Conservation (phyloP, 2,797 vertebrate genomes). For the Mergus octosetaceus region DNA sequence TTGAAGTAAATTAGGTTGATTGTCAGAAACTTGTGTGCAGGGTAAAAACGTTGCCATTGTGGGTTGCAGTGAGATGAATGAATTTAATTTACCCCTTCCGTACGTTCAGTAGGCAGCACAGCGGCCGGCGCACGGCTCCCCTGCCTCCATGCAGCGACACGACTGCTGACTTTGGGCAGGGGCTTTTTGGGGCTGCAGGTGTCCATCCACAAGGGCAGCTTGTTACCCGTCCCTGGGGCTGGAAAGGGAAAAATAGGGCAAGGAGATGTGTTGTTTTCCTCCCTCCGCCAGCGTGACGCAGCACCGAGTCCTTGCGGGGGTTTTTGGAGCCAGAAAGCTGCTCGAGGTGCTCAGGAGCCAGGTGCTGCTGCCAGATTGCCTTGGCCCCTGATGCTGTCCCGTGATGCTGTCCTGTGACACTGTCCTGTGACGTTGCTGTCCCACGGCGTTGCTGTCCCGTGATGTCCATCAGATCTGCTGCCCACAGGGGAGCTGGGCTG, state of each 20-base stretch:
- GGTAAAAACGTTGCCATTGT: conserved; percentile 42
- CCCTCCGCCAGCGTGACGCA: rapidly evolving
- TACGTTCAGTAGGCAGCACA: conserved; percentile 4
- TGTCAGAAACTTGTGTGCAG: conserved; percentile 61
- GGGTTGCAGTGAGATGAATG: conserved; percentile 70
- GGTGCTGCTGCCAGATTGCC: conserved; percentile 31
- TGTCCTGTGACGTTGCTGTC: too few species aligned
- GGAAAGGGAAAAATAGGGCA: background rate
- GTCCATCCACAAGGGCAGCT: background rate
- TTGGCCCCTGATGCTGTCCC: background rate
- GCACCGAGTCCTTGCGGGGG: background rate
- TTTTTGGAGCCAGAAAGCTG: background rate
- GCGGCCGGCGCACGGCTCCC: background rate
- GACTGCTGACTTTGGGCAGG: background rate
- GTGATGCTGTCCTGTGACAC: too few species aligned
- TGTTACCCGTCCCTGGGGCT: background rate
- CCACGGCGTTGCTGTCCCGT: too few species aligned
- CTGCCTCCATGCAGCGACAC: background rate
- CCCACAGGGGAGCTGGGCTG: background rate
- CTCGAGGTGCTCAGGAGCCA: conserved; percentile 4
- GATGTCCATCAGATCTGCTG: background rate
- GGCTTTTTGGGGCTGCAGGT: background rate
- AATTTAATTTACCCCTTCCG: conserved; percentile 73
- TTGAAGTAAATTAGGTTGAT: conserved; percentile 76
- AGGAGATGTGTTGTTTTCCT: background rate